Conservation (phyloP, 2,888 invertebrate genomes). For the Nomada ruficornis region DNA sequence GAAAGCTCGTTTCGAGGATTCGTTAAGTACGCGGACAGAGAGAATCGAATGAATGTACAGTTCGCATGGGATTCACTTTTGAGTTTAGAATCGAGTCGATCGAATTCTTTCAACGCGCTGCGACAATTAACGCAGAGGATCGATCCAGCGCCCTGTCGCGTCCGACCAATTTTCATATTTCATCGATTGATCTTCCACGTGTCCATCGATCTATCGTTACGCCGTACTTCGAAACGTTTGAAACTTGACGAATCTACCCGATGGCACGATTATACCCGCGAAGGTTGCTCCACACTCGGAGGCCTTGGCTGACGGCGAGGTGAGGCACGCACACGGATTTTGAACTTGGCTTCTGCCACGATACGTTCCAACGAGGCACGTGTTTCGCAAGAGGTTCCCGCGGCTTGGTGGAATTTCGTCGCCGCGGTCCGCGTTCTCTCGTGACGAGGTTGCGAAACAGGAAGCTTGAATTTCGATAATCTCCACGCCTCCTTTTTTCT, state of each 20-base stretch:
- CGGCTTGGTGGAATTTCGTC: conserved; percentile 52
- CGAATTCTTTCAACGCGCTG: too few species aligned
- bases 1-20: neutral
- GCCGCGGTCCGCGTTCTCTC: conserved; percentile 34
- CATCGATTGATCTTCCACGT: neutral
- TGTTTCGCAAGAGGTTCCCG: conserved; percentile 55
- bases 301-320: conserved; percentile 28
- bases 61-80: neutral
- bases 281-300: conserved; percentile 26
- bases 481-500: conserved; percentile 16
- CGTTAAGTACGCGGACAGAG: neutral
- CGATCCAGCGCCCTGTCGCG: too few species aligned
- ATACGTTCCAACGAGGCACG: conserved; percentile 43
- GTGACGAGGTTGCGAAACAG: conserved; percentile 57
- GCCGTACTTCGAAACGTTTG: too few species aligned
- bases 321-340: conserved; percentile 32
- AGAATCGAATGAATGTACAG: neutral
- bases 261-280: conserved; percentile 28
- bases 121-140: neutral
- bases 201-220: conserved; percentile 10
- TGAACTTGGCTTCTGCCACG: conserved; percentile 47
- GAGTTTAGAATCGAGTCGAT: too few species aligned
- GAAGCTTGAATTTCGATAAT: conserved; percentile 61
- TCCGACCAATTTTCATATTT: too few species aligned
- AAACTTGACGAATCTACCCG: neutral